Base-by-base conservation (phyloP, 2,113 vertebrate genomes). In the Tringa solitaria region DNA sequence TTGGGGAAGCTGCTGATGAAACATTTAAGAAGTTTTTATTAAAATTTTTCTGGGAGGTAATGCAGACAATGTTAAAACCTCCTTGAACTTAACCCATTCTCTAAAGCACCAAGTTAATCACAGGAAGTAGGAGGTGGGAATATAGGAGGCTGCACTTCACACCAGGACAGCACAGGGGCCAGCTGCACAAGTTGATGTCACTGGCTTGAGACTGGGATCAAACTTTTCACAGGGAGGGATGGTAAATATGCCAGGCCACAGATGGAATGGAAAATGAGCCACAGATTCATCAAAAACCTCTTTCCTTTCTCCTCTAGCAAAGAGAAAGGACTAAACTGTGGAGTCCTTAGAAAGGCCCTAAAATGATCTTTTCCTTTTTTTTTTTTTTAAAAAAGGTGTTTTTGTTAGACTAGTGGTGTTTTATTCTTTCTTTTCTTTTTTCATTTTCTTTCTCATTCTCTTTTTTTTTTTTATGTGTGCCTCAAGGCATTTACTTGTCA, bases 401-500 rank as follows among this genome's bases (percentile, higher is more conserved):
- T 97, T 95, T 89, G 33, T 95, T 95, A 85, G 80, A 63, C 56
- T 77, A 72, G 73, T 41, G 12, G 60, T 39, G 26, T 78, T 89
- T 91, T 90, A 74, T 67, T 92, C 60, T 86, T 91, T 92, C 68
- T 91, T 92, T 92, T 74, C 73, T 56, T 92, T 92, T 95, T 95
- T 92, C 54, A 76, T 95, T 96, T 93, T 92, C 90, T 76, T 85
- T 81, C 70, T 85, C 69, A 54, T 94, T 93, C 76, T 93, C 43
- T 21, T 45, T 56, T 18, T 23, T 23, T 70, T 83, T 61, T 2
- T 50, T 35, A 9, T 79, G 61, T 87, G 77, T 3, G 89, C 96
- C 92, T 96, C 43, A 56, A 96, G 89, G 97, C 96, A 94, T 95
- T 96, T 93, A 87, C 89, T 95, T 97, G 93, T 96, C 93, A 95